These are phyloP conservation scores for Pegoplata infirma DNA, from an alignment of 2,888 invertebrate species.

Conservation along the genomic window DNA sequence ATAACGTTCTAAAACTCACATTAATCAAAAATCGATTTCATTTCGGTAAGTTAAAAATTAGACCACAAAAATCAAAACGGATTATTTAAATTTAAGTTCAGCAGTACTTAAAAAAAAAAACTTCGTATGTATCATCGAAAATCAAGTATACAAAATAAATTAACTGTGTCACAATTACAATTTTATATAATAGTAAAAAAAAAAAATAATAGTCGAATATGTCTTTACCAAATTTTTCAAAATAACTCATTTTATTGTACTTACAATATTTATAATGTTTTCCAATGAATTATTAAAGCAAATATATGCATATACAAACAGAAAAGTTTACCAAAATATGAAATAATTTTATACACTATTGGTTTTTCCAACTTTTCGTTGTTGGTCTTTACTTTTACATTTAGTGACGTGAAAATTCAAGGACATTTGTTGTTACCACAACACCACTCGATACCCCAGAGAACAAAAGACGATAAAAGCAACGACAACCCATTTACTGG, in stretches of 20 bases:
- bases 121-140: background rate
- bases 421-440: slow-evolving; percentile 54
- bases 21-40: too few species aligned
- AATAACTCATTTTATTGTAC: background rate
- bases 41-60: too few species aligned
- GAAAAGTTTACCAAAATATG: background rate
- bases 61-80: too few species aligned
- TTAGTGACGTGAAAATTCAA: slow-evolving; percentile 50
- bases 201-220: background rate
- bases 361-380: slow-evolving; percentile 15
- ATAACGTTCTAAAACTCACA: too few species aligned
- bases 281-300: background rate
- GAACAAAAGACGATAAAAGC: slow-evolving; percentile 10
- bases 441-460: slow-evolving; percentile 34
- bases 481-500: slow-evolving; percentile 13
- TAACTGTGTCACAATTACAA: background rate
- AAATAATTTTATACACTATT: background rate
- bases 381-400: background rate
- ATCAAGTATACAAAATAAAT: background rate
- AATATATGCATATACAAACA: too few species aligned
- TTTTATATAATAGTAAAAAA: background rate
- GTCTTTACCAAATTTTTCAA: background rate
- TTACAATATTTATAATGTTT: background rate
- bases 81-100: too few species aligned
- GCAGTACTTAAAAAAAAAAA: slow-evolving; percentile 1